Base-by-base conservation (phyloP, 2,888 invertebrate genomes). In the Nymphalis polychloros region DNA sequence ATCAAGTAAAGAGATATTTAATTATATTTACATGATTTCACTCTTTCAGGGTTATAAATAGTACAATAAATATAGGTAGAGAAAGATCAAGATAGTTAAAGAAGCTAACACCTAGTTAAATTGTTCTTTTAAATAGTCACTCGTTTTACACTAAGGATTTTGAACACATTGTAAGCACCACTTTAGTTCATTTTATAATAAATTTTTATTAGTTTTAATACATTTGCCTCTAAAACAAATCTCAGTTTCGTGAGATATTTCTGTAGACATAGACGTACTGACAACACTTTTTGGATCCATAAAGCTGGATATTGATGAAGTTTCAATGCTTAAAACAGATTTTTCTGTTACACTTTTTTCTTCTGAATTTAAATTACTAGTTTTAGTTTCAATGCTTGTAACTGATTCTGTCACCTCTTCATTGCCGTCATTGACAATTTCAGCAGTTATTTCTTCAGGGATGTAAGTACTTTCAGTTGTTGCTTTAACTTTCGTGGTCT, bases 191-290 rank as follows among this genome's bases (percentile, higher is more conserved):
- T 64, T 69, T 83, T 90, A 90, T 85, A 87, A 82, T 64, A 87
- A 75, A 75, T 89, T 83, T 78, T 89, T 93, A 73, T 78, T 91
- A 48, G 94, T 93, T 89, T 97, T 97, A 73, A 97, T 94, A 84
- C 97, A 97, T 80, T 95, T 95, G 17, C 97, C 97, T 82, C 96
- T 94, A 84, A 96, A 97, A 82, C 97, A 97, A 73, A 97, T 97
- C 89, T 97, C 97, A 48, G 97, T 97, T 93, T 97, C 97, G 76
- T 97, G 96, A 17, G 97, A 96, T 55, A 96, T 93, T 84, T 96
- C 96, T 23, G 97, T 97, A 3, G 96, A 96, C 79, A 96, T 96
- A 2, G 96, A 96, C 0, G 97, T 97, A 74, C 95, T 94, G 10
- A 96, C 85, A 8, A 94, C 87, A 69, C 93, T 92, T 16, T 91